Conservation (phyloP, 2,888 invertebrate genomes). For the Campopleginae sp. region DNA sequence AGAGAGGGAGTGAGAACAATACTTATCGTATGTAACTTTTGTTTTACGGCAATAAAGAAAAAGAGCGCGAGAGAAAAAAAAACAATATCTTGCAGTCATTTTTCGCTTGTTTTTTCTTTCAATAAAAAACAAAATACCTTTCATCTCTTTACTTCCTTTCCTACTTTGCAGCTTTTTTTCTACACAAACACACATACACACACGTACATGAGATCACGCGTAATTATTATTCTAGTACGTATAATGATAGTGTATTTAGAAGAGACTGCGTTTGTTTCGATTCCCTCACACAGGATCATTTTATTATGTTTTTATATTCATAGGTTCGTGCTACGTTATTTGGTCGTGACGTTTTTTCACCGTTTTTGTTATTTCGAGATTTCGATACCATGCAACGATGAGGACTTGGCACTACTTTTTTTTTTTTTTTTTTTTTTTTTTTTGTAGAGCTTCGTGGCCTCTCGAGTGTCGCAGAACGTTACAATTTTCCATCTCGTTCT, state of each 20-base stretch:
- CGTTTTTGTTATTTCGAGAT: not conserved
- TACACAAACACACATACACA: conserved; percentile 50
- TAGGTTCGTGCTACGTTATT: conserved; percentile 31
- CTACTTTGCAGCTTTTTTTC: conserved; percentile 74
- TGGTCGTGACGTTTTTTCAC: not conserved
- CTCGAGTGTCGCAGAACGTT: conserved; percentile 1
- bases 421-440: conserved; percentile 23
- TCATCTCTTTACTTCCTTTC: conserved; percentile 73
- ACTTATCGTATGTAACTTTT: conserved; percentile 78
- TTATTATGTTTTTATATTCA: conserved; percentile 21
- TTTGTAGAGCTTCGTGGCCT: conserved; percentile 15
- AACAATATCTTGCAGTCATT: conserved; percentile 76
- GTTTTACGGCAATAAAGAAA: conserved; percentile 78
- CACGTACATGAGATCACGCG: conserved; percentile 49
- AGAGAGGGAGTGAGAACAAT: conserved; percentile 40
- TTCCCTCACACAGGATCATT: conserved; percentile 29
- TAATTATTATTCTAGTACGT: conserved; percentile 50
- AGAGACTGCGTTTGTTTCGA: conserved; percentile 54
- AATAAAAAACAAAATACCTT: conserved; percentile 72
- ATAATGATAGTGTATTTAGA: conserved; percentile 55
- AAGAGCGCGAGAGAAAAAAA: conserved; percentile 67
- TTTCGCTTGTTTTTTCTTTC: conserved; percentile 78
- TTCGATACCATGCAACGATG: conserved; percentile 14
- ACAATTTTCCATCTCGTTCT: conserved; percentile 1
- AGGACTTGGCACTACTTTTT: conserved; percentile 34